Base-by-base conservation (phyloP, 2,113 vertebrate species). In the Thomomys bottae region DNA sequence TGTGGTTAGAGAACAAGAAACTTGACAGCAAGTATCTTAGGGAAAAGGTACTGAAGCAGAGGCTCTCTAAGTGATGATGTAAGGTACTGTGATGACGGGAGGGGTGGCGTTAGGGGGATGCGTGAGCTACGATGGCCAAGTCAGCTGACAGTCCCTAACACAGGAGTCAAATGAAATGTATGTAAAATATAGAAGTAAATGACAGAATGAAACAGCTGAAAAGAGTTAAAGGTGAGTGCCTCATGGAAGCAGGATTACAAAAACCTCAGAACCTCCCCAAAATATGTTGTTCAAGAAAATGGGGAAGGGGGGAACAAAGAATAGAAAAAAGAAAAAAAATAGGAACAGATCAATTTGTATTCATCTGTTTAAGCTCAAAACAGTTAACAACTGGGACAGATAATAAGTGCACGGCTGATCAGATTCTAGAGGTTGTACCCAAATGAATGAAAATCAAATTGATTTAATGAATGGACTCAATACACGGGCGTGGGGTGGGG, bases 21-120 rank as follows among this genome's bases (percentile, higher is more conserved):
- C 8, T 18, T 0, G 26, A 80, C 5, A 85, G 78, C 21, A 84
- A 89, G 85, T 42, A n/a, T 66, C 88, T 94, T 82, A 86, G 89
- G 78, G 77, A 68, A 87, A 86, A 84, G 64, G 88, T 57, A 85
- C 82, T 75, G 78, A 77, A 82, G 61, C 12, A 38, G 91, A 87
- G 75, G 70, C 84, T 83, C 87, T 92, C 87, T 89, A 89, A 96
- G 89, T 73, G 94, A 89, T 21, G 24, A 90, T 18, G 64, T 34
- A 42, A 34, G 88, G 84, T 45, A 45, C 11, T 45, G 11, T 45
- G 89, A 79, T 93, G 93, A 93, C 91, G 38, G 90, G 67, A 84
- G 78, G 82, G 78, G 77, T 59, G 63, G 36, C 23, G 30, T 72
- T 14, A 66, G 42, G 85, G 17, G 28, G 17, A 42, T 45, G 61